phyloP scores from a whole-genome alignment of 2,797 vertebrate species.

The Glossophaga mutica region DNA sequence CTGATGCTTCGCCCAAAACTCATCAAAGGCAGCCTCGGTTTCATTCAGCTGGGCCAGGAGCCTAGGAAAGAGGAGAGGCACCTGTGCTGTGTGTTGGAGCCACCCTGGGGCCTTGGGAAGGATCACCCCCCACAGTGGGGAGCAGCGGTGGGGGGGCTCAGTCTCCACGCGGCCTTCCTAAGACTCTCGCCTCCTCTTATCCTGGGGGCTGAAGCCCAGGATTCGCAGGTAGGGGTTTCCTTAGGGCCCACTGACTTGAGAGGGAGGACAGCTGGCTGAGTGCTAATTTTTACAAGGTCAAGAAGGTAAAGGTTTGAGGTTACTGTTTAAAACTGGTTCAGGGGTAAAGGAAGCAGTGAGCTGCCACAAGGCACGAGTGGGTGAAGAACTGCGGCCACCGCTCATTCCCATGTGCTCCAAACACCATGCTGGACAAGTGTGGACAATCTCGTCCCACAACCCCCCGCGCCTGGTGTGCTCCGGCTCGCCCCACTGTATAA shows the following conservation, averaged over 20 bases:
- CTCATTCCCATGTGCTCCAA: neutral
- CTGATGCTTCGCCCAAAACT: slow-evolving; percentile 96
- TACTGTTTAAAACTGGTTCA: too few species aligned
- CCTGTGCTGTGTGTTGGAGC: neutral
- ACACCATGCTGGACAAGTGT: neutral
- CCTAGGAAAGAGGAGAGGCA: slow-evolving; percentile 76
- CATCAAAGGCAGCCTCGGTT: slow-evolving; percentile 94
- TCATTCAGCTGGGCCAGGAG: slow-evolving; percentile 94
- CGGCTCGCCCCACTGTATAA: accelerated
- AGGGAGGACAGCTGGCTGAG: neutral
- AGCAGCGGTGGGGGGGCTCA: neutral
- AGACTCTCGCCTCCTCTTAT: neutral
- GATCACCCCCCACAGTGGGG: accelerated
- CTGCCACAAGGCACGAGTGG: too few species aligned
- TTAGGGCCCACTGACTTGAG: neutral
- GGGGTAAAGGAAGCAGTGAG: neutral
- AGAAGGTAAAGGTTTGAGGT: neutral
- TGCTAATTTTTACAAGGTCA: neutral
- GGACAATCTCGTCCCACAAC: neutral
- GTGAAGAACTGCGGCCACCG: neutral
- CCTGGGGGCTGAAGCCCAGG: neutral
- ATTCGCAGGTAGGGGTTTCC: neutral
- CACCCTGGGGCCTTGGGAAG: neutral
- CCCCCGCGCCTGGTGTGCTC: accelerated
- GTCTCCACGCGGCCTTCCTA: neutral